Base-by-base conservation (phyloP, 1,140 invertebrate species). In the Liolophura sinensis region DNA sequence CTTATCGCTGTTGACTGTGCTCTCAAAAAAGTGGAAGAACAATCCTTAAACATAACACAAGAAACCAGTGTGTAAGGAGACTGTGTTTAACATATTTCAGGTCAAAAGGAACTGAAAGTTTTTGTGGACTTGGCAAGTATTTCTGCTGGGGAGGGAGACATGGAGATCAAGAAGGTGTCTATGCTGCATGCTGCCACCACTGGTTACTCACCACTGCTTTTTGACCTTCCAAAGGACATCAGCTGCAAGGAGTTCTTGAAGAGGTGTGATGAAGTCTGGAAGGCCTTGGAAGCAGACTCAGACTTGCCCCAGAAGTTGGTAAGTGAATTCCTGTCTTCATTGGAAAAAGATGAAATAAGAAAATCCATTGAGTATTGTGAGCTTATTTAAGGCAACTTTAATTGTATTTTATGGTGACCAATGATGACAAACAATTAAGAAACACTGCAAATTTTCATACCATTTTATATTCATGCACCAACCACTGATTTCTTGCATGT, bases 71-170 rank as follows among this genome's bases (percentile, higher is more conserved):
- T 54, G 18, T 59, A 7, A 40, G 3, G 52, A 47, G 9, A 49
- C 55, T 22, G 1, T 20, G 20, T 46, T 40, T n/a, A n/a, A 9
- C 31, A 40, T 40, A 40, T 40, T 40, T 40, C 31, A 40, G 77
- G 73, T 25, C 27, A 73, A 52, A 78, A 79, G 65, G 77, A 83
- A 64, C 57, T 83, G 31, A 82, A 82, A 51, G 79, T 83, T 18
- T 77, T 83, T 68, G 79, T 82, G 46, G 80, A 82, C 55, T 65
- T 83, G 48, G 80, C 80, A 14, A 77, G 70, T 65, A 82, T 80
- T 25, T 75, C 74, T 1, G 80, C 79, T 68, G 79, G 80, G 12
- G 78, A 81, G 66, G 76, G 74, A 25, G 72, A 78, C 47, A 70
- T 73, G 64, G 73, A 77, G 52, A 70, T 80, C 25, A 72, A 67